phyloP scores from a whole-genome alignment of 2,888 invertebrate genomes.

The Papilio elwesi region DNA sequence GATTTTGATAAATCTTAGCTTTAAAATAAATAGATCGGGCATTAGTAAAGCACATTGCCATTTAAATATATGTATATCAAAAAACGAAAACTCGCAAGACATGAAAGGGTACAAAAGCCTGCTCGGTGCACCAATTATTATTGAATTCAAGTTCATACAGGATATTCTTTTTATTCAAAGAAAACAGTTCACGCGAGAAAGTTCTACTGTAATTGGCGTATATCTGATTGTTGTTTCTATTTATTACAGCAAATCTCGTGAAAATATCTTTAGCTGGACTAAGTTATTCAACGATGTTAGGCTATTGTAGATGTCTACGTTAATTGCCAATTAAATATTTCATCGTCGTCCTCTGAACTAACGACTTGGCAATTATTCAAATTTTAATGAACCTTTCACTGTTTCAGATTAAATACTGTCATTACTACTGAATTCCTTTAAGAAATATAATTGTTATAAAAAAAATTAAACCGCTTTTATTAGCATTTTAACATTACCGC shows the following conservation, averaged over 20 bases:
- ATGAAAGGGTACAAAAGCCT: no score
- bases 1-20: not conserved
- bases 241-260: not conserved
- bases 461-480: no score
- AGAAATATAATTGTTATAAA: not conserved
- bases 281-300: conserved; percentile 20
- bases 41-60: not conserved
- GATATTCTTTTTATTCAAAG: no score
- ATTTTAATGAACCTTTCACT: conserved; percentile 36
- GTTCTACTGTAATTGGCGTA: not conserved
- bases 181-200: not conserved
- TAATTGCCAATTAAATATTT: conserved; percentile 41
- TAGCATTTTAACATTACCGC: no score
- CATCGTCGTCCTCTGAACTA: conserved; percentile 35
- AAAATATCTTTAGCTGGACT: conserved; percentile 7
- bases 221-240: not conserved
- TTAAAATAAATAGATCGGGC: not conserved
- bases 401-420: conserved; percentile 15
- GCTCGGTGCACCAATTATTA: no score
- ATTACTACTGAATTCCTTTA: not conserved
- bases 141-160: no score
- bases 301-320: conserved; percentile 28
- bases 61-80: not conserved
- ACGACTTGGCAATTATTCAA: conserved; percentile 38
- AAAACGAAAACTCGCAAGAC: not conserved